These are phyloP conservation scores for Meleagris gallopavo DNA, from an alignment of 2,113 vertebrate genomes.

Conservation along the genomic window DNA sequence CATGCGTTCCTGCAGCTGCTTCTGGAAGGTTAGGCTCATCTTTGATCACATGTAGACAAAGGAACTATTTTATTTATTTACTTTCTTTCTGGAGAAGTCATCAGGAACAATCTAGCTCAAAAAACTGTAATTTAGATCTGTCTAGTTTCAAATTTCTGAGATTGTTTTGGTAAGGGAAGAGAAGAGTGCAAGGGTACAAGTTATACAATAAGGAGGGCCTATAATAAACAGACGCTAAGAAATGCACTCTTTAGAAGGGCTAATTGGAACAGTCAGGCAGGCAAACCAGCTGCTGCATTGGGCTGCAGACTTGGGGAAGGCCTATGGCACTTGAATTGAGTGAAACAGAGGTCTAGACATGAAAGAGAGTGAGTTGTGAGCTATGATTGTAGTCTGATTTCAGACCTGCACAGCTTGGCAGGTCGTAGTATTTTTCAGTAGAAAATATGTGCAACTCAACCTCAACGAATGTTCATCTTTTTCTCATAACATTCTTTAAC, in stretches of 20 bases:
- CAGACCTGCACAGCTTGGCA: conserved; percentile 30
- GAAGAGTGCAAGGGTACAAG: neutral
- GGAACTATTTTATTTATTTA: neutral
- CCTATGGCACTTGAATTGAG: neutral
- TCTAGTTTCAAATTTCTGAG: neutral
- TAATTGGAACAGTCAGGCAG: rapidly evolving
- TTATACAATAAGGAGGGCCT: neutral
- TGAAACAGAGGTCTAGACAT: neutral
- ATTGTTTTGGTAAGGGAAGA: neutral
- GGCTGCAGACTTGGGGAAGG: neutral
- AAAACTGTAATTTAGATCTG: neutral
- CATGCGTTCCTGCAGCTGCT: neutral
- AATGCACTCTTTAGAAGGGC: neutral
- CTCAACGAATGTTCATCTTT: conserved; percentile 13
- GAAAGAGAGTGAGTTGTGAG: neutral
- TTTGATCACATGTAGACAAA: neutral
- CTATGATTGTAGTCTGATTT: neutral
- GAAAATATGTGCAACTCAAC: conserved; percentile 45
- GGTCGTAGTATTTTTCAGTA: neutral
- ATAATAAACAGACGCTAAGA: neutral
- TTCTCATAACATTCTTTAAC: conserved; percentile 42
- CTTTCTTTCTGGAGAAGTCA: neutral
- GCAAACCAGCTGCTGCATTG: neutral
- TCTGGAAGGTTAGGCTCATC: neutral
- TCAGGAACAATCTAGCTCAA: neutral